Evolutionary conservation across 1,140 invertebrate species (phyloP).

Genomic region (Camponotus vicinus): DNA sequence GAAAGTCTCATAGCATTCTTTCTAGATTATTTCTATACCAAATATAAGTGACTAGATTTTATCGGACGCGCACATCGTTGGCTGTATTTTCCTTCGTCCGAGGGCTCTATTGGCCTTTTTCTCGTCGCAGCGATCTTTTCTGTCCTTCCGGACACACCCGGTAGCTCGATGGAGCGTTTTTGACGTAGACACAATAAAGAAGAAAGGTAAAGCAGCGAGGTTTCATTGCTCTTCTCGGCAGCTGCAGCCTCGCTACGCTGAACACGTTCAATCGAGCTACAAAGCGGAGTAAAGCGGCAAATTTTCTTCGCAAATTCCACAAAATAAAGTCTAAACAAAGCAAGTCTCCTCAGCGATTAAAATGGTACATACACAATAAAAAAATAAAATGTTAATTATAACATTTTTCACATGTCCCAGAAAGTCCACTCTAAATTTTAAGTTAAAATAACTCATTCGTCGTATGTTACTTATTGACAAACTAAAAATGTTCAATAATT

Average conservation of each 20-base stretch:
- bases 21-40: neutral
- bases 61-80: neutral
- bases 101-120: neutral
- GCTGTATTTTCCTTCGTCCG: neutral
- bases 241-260: slow-evolving; percentile 59
- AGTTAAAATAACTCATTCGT: no score
- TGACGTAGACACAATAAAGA: slow-evolving; percentile 72
- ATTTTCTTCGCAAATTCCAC: slow-evolving; percentile 20
- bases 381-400: no score
- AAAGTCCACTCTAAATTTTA: no score
- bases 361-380: neutral
- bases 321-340: slow-evolving; percentile 36
- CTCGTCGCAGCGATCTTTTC: slow-evolving; percentile 58
- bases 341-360: neutral
- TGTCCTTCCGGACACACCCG: slow-evolving; percentile 44
- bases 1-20: neutral
- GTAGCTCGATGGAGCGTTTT: slow-evolving; percentile 58
- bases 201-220: slow-evolving; percentile 71
- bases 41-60: slow-evolving; percentile 3
- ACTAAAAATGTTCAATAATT: no score
- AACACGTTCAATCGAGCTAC: slow-evolving; percentile 67
- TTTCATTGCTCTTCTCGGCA: slow-evolving; percentile 74
- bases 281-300: slow-evolving; percentile 19
- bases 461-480: no score
- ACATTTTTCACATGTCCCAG: no score